These are phyloP conservation scores for Drosophila monieri DNA, from an alignment of 2,888 invertebrate species.

Conservation along the genomic window DNA sequence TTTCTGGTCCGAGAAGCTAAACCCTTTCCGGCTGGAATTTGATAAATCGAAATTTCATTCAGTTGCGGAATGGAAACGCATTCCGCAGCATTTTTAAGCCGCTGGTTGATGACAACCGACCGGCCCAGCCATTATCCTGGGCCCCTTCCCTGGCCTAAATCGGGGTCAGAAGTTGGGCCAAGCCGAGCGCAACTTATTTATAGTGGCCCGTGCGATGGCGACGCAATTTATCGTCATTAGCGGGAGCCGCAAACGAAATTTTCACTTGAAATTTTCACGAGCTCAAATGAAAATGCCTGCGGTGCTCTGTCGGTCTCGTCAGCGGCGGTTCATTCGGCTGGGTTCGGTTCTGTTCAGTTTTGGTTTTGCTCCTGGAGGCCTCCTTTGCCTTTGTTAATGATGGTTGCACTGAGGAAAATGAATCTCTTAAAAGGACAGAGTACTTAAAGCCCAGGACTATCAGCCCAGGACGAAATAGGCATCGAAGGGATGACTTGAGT, in stretches of 20 bases:
- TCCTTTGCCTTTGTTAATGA: slow-evolving; percentile 40
- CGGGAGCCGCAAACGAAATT: slow-evolving; percentile 58
- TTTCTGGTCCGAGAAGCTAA: not conserved
- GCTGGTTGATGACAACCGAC: slow-evolving; percentile 32
- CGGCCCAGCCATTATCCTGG: slow-evolving; percentile 36
- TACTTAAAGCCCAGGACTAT: not conserved
- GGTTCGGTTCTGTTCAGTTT: slow-evolving; percentile 9
- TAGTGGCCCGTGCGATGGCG: slow-evolving; percentile 58
- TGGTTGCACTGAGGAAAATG: slow-evolving; percentile 18
- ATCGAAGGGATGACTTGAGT: too few species aligned
- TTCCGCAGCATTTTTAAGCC: slow-evolving; percentile 53
- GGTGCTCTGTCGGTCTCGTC: slow-evolving; percentile 49
- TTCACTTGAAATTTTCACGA: slow-evolving; percentile 78
- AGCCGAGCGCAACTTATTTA: slow-evolving; percentile 73
- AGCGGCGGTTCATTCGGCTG: slow-evolving; percentile 18
- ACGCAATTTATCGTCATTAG: slow-evolving; percentile 79
- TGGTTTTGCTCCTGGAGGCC: slow-evolving; percentile 17
- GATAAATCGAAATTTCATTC: slow-evolving; percentile 33
- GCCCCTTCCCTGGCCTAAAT: slow-evolving; percentile 8
- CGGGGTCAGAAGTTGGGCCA: slow-evolving; percentile 37
- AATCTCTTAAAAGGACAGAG: not conserved
- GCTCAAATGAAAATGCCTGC: slow-evolving; percentile 73
- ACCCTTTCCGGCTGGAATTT: slow-evolving; percentile 4
- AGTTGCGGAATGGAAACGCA: slow-evolving; percentile 39
- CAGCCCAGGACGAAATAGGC: too few species aligned